Evolutionary conservation across 2,888 invertebrate species (phyloP).

Genomic region (Hypena proboscidalis): DNA sequence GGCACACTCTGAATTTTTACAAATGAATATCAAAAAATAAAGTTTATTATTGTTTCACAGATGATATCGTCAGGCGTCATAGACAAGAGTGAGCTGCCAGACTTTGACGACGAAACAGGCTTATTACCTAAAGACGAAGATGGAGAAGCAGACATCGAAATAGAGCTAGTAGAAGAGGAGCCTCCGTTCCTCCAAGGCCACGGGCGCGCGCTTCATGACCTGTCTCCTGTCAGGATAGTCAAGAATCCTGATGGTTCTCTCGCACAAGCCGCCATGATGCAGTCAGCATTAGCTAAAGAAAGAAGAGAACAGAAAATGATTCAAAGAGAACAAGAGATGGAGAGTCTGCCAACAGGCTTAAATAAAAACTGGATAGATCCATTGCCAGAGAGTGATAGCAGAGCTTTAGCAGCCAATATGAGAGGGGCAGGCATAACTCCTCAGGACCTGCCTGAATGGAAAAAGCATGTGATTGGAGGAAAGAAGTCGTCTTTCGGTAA

Average conservation of each 20-base stretch:
- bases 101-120: constrained; percentile 99
- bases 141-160: constrained; percentile 99
- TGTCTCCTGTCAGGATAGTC: constrained; percentile 97
- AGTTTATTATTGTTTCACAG: constrained; percentile 58
- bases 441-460: constrained; percentile 99
- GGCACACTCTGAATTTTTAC: too few relatives aligned
- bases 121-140: constrained; percentile 95
- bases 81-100: constrained; percentile 97
- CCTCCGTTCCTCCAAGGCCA: constrained; percentile 98
- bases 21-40: too few relatives aligned
- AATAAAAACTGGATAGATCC: constrained; percentile 99
- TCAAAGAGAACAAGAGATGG: constrained; percentile 96
- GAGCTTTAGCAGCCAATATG: constrained; percentile 91
- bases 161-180: constrained; percentile 99
- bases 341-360: constrained; percentile 90
- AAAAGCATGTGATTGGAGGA: constrained; percentile 98
- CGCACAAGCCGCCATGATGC: constrained; percentile 99
- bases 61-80: constrained; percentile 97
- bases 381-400: constrained; percentile 92
- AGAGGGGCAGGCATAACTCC: constrained; percentile 93
- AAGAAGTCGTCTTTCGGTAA: constrained; percentile 99
- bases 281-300: constrained; percentile 98
- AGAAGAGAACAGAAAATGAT: constrained; percentile 98
- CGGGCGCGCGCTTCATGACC: constrained; percentile 95
- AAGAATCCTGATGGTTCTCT: constrained; percentile 99